Conservation (phyloP, 2,797 vertebrate genomes). For the Halcyon leucocephala region DNA sequence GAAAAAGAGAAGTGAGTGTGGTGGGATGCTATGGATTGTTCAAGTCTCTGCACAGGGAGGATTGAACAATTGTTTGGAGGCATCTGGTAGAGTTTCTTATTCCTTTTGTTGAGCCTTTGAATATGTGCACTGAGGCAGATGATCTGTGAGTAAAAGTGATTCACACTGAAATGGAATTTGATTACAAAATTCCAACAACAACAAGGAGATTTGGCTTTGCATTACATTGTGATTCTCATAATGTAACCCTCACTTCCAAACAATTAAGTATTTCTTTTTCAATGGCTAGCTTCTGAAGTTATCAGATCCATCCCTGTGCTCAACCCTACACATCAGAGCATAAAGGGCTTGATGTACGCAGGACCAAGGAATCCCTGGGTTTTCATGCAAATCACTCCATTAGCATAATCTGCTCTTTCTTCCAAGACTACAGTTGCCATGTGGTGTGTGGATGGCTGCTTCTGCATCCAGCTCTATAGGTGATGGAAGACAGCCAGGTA, state of each 20-base stretch:
- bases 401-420: not conserved
- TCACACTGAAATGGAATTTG: slow-evolving; percentile 17
- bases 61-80: not conserved
- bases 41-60: not conserved
- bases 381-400: not conserved
- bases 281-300: not conserved
- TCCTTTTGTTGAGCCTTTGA: not conserved
- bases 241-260: not conserved
- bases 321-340: not conserved
- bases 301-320: not conserved
- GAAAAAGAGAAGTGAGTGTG: not conserved
- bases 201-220: not conserved
- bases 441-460: not conserved
- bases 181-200: not conserved
- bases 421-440: not conserved
- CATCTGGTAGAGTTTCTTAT: not conserved
- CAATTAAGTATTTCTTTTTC: not conserved
- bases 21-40: not conserved
- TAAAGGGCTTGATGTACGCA: not conserved
- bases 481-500: not conserved
- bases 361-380: not conserved
- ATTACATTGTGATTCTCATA: not conserved
- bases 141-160: slow-evolving; percentile 50
- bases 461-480: not conserved
- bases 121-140: not conserved